A percentile compares a stretch with the other conserved stretches of the same genome.
These are phyloP conservation scores for Tarsius wallacei DNA, from an alignment of 2,797 vertebrate genomes.

Conservation along the genomic window DNA sequence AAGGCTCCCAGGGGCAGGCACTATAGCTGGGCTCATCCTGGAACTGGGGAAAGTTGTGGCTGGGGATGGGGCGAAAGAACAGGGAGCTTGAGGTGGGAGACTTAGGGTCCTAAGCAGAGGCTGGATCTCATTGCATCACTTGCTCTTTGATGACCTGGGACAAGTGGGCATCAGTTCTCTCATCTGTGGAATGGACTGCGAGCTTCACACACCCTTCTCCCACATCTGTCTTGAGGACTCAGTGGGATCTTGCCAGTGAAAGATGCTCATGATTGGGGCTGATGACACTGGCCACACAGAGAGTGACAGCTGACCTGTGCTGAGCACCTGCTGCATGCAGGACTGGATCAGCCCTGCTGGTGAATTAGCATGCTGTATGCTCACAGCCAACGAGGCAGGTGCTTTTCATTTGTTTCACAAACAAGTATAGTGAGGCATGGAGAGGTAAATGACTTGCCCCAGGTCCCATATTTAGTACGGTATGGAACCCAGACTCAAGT, in stretches of 20 bases:
- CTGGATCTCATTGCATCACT: neutral
- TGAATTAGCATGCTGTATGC: fast-evolving
- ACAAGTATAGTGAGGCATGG: neutral
- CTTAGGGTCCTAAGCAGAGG: neutral
- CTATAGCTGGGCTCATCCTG: neutral
- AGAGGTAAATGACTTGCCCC: neutral
- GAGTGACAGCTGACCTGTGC: no score
- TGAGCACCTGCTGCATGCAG: neutral
- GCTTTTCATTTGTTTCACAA: neutral
- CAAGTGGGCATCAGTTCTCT: neutral
- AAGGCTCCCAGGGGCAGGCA: neutral
- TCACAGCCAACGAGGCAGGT: neutral
- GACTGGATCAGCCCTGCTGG: fast-evolving
- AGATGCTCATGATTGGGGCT: neutral
- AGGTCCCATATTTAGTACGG: neutral
- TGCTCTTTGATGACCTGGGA: neutral
- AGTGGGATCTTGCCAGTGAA: neutral
- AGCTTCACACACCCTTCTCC: neutral
- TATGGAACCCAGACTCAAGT: neutral
- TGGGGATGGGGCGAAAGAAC: no score
- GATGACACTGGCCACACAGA: fast-evolving
- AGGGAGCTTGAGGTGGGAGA: neutral
- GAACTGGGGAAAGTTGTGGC: neutral
- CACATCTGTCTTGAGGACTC: neutral
- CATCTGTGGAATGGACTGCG: neutral